Conservation (phyloP, 1,140 invertebrate species). For the Notospermus geniculatus region DNA sequence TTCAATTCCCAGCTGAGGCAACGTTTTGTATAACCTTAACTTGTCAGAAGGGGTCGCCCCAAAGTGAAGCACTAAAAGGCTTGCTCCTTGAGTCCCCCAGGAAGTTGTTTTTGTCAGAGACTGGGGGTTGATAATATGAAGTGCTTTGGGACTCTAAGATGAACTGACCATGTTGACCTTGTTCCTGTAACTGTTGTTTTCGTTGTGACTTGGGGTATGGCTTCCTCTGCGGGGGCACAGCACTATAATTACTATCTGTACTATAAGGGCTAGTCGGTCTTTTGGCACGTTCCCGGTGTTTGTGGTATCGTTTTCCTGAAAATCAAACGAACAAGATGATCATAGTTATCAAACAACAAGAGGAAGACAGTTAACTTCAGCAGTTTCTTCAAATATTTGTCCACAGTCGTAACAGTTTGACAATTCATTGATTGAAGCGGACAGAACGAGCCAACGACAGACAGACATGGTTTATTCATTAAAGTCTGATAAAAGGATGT, state of each 20-base stretch:
- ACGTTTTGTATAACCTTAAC: too few species aligned
- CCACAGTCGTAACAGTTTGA: neutral
- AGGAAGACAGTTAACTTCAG: too few species aligned
- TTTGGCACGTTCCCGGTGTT: slow-evolving; percentile 27
- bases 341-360: neutral
- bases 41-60: too few species aligned
- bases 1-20: neutral
- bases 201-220: slow-evolving; percentile 54
- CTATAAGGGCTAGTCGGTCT: slow-evolving; percentile 56
- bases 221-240: slow-evolving; percentile 34
- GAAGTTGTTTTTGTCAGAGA: too few species aligned
- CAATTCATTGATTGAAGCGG: neutral
- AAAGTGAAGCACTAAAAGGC: too few species aligned
- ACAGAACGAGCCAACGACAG: slow-evolving; percentile 23
- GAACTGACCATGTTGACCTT: slow-evolving; percentile 32
- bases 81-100: too few species aligned
- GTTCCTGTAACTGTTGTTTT: slow-evolving; percentile 51
- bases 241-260: slow-evolving; percentile 57
- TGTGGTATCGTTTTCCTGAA: neutral
- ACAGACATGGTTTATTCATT: neutral
- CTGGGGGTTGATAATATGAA: too few species aligned
- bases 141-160: too few species aligned
- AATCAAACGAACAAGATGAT: neutral
- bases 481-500: too few species aligned
- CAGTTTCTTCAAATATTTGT: neutral